Percentiles rank a stretch among this genome's conserved stretches.
Evolutionary conservation across 2,888 invertebrate species (phyloP).

Genomic region (Drosophila mimica): DNA sequence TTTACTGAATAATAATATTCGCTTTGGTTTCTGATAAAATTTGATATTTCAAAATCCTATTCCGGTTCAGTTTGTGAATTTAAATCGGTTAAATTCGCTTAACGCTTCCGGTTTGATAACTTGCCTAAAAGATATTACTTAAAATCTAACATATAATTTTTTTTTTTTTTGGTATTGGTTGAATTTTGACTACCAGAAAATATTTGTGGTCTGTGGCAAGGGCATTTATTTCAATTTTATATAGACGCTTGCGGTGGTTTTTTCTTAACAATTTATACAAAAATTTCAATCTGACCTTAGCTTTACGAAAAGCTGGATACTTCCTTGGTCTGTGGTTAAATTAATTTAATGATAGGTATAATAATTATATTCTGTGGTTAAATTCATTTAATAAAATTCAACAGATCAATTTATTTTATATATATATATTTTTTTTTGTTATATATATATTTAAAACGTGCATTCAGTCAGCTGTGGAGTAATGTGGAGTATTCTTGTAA

Average conservation of each 20-base stretch:
- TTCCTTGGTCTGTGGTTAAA: neutral
- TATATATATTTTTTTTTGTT: neutral
- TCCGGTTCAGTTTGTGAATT: neutral
- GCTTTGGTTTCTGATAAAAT: neutral
- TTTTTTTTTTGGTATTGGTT: neutral
- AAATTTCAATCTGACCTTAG: neutral
- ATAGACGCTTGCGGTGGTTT: no score
- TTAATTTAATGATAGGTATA: neutral
- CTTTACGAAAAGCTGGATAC: neutral
- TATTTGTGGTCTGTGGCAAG: neutral
- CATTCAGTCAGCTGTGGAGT: rapidly evolving
- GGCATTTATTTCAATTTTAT: neutral
- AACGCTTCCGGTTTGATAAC: no score
- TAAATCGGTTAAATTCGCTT: no score
- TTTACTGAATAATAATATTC: neutral
- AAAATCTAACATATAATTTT: neutral
- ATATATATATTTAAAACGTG: neutral
- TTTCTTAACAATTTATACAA: neutral
- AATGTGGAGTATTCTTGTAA: no score
- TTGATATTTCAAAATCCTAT: rapidly evolving
- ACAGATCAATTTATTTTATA: neutral
- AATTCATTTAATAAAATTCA: neutral
- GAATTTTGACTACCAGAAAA: neutral
- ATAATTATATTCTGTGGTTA: neutral
- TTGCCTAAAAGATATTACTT: neutral